These are phyloP conservation scores for Pelodiscus sinensis DNA, from an alignment of 2,113 vertebrate genomes.

Conservation along the genomic window DNA sequence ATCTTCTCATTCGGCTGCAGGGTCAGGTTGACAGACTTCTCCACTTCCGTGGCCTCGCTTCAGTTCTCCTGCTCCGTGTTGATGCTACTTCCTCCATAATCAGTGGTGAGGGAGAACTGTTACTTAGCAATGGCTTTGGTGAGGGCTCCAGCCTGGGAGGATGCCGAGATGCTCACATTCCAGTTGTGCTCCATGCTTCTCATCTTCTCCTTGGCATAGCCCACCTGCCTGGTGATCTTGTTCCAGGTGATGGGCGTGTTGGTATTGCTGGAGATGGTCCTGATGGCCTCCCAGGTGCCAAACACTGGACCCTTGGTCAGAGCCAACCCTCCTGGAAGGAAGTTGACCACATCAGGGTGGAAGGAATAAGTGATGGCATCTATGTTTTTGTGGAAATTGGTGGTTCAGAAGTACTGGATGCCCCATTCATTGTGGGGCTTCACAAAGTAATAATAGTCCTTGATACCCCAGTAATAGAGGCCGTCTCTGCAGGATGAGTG, in stretches of 20 bases:
- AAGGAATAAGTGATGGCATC: neutral
- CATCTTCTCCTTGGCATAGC: too few species aligned
- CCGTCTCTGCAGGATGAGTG: neutral
- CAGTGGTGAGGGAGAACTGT: too few species aligned
- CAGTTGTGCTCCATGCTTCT: too few species aligned
- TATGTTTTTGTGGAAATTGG: neutral
- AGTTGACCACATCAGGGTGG: neutral
- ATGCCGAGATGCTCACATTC: too few species aligned
- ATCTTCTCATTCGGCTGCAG: too few species aligned
- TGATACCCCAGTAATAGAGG: neutral
- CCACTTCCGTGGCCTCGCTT: too few species aligned
- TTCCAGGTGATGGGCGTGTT: neutral
- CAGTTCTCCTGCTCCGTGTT: too few species aligned
- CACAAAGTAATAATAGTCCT: neutral
- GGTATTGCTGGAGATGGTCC: slow-evolving; percentile 7
- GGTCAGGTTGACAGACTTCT: too few species aligned
- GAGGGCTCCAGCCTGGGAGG: too few species aligned
- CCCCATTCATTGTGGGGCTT: slow-evolving; percentile 2
- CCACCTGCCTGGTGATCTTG: too few species aligned
- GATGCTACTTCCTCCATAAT: too few species aligned
- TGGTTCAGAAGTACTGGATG: neutral
- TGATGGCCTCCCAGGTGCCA: neutral
- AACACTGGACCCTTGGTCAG: neutral
- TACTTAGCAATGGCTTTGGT: too few species aligned
- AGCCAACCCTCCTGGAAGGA: neutral